Percentiles rank a stretch among this genome's conserved stretches.
These are phyloP conservation scores for Gryon sp. DNA, from an alignment of 1,140 invertebrate genomes.

Conservation along the genomic window DNA sequence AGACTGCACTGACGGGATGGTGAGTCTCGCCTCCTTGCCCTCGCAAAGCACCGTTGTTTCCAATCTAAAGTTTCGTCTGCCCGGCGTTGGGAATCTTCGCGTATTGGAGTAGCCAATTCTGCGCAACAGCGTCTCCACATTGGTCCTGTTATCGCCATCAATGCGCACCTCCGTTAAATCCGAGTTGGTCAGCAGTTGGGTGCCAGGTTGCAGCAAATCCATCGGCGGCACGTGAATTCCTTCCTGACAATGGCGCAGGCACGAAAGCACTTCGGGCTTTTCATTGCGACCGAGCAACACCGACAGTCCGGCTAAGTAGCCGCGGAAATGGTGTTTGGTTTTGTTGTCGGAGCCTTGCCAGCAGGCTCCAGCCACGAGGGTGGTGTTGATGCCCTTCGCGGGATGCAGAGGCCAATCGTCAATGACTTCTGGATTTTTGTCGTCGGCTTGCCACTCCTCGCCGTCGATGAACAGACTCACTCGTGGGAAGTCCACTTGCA, in stretches of 20 bases:
- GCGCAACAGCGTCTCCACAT: conserved; percentile 91
- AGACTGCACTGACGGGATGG: conserved; percentile 86
- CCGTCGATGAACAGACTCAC: conserved; percentile 95
- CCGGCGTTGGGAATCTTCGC: conserved; percentile 94
- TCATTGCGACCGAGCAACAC: conserved; percentile 90
- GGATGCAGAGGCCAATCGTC: conserved; percentile 99
- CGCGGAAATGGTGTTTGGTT: conserved; percentile 93
- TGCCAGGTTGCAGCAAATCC: conserved; percentile 87
- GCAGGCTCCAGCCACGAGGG: conserved; percentile 96
- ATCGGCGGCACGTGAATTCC: conserved; percentile 88
- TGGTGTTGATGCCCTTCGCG: conserved; percentile 95
- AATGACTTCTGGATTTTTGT: conserved; percentile 96
- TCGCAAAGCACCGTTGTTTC: conserved; percentile 87
- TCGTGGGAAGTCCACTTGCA: conserved; percentile 94
- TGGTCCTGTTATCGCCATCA: conserved; percentile 92
- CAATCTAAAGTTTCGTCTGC: conserved; percentile 91
- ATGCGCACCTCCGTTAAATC: conserved; percentile 95
- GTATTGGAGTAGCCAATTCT: conserved; percentile 95
- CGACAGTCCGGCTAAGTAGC: conserved; percentile 92
- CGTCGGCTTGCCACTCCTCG: conserved; percentile 86
- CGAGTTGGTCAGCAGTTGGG: conserved; percentile 85
- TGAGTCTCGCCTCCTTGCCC: conserved; percentile 70
- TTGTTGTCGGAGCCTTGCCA: conserved; percentile 96
- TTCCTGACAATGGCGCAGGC: conserved; percentile 92
- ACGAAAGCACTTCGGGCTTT: conserved; percentile 88